Conservation (phyloP, 2,888 invertebrate genomes). For the Erebia ligea region DNA sequence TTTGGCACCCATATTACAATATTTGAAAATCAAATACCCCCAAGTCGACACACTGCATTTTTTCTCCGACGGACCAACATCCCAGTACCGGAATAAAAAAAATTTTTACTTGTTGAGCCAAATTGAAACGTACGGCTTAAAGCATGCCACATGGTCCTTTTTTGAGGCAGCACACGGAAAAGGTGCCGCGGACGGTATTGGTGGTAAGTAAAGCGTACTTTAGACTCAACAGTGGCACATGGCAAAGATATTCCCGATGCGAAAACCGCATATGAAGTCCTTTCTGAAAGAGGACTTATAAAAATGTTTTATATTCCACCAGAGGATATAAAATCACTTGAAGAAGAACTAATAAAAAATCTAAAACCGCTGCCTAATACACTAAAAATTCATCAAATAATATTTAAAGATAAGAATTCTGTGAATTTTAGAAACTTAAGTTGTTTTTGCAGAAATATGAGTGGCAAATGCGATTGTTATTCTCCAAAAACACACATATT, state of each 20-base stretch:
- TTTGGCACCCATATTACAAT: constrained; percentile 19
- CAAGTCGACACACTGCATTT: constrained; percentile 26
- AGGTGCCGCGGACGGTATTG: constrained; percentile 16
- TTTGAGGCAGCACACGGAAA: constrained; percentile 9
- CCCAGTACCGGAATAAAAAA: constrained; percentile 29
- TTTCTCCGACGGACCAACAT: constrained; percentile 30
- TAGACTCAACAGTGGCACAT: constrained; percentile 1
- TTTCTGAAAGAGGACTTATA: constrained; percentile 34
- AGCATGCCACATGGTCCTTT: constrained; percentile 14
- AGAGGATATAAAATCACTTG: neutral
- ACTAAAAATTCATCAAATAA: no score
- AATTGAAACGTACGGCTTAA: constrained; percentile 1
- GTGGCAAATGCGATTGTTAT: neutral
- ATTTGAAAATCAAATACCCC: constrained; percentile 7
- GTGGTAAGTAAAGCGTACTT: constrained; percentile 9
- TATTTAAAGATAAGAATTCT: no score
- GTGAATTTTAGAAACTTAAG: no score
- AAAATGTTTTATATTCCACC: neutral
- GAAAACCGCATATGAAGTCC: constrained; percentile 12
- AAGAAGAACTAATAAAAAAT: neutral
- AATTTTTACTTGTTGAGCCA: constrained; percentile 29
- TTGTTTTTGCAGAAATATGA: no score
- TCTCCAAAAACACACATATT: neutral
- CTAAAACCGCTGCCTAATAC: neutral
- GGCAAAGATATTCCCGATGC: constrained; percentile 8